Conservation (phyloP, 1,140 invertebrate genomes). For the Calliopsis andreniformis region DNA sequence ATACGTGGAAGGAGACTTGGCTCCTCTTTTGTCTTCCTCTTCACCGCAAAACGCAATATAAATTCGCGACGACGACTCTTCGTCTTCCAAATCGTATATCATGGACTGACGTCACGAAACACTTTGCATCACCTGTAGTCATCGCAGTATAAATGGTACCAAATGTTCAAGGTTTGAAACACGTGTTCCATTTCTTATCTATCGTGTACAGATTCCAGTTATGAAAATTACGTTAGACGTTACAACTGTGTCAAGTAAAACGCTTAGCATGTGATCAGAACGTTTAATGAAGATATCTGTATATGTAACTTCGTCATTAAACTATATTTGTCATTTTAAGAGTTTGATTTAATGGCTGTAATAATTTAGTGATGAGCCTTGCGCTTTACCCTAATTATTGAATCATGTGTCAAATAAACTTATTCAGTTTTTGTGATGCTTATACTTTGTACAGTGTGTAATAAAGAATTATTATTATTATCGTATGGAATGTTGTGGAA, state of each 20-base stretch:
- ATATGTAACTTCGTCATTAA: too few relatives aligned
- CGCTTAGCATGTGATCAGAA: too few relatives aligned
- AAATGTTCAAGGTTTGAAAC: neutral
- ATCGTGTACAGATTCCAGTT: neutral
- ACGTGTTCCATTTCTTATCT: neutral
- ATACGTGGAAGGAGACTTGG: neutral
- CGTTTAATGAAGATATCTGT: too few relatives aligned
- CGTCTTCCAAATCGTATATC: neutral
- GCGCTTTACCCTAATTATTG: too few relatives aligned
- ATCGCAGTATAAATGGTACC: constrained; percentile 6
- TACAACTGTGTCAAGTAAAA: neutral
- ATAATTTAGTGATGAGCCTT: too few relatives aligned
- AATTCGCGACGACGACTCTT: constrained; percentile 1
- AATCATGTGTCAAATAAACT: too few relatives aligned
- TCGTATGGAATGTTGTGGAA: too few relatives aligned
- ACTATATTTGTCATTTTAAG: too few relatives aligned
- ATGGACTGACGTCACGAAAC: neutral
- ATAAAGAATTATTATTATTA: too few relatives aligned
- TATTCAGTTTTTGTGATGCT: too few relatives aligned
- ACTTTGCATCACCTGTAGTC: constrained; percentile 13
- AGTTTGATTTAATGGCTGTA: too few relatives aligned
- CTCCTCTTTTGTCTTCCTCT: neutral
- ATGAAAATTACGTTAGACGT: neutral
- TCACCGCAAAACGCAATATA: neutral
- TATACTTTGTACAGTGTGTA: too few relatives aligned